Evolutionary conservation across 1,140 invertebrate genomes (phyloP), one percentile per base, ranked within the genome.

Genomic region (Hypothenemus hampei): DNA sequence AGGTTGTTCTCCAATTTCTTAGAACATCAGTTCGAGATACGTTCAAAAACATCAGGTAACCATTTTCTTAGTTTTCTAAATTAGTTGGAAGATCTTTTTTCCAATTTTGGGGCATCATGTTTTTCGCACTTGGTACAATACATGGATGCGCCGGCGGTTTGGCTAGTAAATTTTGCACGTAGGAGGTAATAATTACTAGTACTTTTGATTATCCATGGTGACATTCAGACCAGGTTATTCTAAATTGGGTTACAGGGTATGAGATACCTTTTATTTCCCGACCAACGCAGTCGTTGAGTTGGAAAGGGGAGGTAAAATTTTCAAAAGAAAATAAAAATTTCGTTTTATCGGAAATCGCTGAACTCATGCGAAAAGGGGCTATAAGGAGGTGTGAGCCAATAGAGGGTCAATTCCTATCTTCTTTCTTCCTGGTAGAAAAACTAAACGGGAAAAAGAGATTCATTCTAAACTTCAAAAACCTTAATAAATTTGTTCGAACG

Each of bases 201-300:
- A n/a, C n/a, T n/a, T n/a, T n/a, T n/a, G n/a, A n/a, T n/a, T n/a
- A n/a, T n/a, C n/a, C n/a, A n/a, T n/a, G n/a, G n/a, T n/a, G n/a
- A n/a, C n/a, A n/a, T 22, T n/a, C 7, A 19, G 41, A 52, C 22
- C 3, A 13, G 8, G n/a, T 29, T 22, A 20, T 52, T n/a, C n/a
- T 29, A 13, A 4, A n/a, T 15, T 52, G 49, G 49, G 7, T 52
- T 19, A 8, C 8, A 18, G 49, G 49, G 18, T 52, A 52, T 29
- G 16, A 23, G 11, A 6, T 52, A 10, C 49, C 49, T 16, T 52
- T 52, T 43, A n/a, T 26, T n/a, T 13, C 8, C 2, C 40, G 7
- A 29, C 49, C 21, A 41, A 8, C n/a, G n/a, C 47, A 49, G 3
- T 11, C 10, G 8, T 2, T 16, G 18, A 8, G 15, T 52, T 5